These are phyloP conservation scores for Empidonax traillii DNA, from an alignment of 2,113 vertebrate genomes.

Conservation along the genomic window DNA sequence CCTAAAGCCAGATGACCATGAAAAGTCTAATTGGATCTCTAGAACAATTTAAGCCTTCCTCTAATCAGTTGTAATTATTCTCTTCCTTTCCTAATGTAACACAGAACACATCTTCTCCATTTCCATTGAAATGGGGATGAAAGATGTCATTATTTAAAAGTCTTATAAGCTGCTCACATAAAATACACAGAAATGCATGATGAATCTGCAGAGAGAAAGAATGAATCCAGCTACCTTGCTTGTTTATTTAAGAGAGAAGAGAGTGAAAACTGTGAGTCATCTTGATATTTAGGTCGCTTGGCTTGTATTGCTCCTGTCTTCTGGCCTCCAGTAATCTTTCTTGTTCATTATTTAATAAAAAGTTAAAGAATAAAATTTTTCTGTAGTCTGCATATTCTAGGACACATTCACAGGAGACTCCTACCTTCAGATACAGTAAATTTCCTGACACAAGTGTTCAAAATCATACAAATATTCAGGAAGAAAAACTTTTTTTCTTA, in stretches of 20 bases:
- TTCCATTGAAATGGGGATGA: neutral
- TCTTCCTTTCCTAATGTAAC: neutral
- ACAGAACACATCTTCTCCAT: neutral
- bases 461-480: neutral
- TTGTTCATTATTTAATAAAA: neutral
- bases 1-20: neutral
- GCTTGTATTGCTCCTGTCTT: neutral
- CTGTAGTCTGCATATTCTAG: neutral
- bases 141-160: neutral
- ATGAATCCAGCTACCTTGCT: neutral
- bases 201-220: neutral
- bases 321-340: neutral
- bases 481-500: neutral
- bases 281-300: neutral
- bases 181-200: neutral
- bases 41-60: neutral
- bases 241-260: neutral
- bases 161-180: neutral
- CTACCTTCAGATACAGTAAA: neutral
- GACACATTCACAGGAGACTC: neutral
- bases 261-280: neutral
- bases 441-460: neutral
- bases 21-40: neutral
- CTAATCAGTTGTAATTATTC: neutral
- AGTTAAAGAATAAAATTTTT: neutral